Evolutionary conservation across 2,888 invertebrate species (phyloP).

Genomic region (Drosophila macrothrix): DNA sequence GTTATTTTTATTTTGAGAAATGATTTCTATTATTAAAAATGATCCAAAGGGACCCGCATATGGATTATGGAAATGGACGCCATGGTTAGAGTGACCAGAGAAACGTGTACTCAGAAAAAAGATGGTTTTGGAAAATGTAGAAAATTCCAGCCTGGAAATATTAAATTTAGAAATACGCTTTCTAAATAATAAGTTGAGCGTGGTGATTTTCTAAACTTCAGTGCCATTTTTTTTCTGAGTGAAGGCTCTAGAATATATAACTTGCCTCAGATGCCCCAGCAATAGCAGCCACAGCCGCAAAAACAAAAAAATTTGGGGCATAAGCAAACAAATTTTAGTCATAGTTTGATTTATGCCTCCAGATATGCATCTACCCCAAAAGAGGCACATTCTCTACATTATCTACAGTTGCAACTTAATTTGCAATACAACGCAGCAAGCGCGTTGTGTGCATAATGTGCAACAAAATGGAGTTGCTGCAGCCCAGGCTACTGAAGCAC

Average conservation of each 20-base stretch:
- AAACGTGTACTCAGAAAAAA: no score
- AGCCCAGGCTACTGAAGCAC: constrained; percentile 17
- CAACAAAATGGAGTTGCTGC: constrained; percentile 40
- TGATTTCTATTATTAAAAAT: background rate
- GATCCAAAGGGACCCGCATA: no score
- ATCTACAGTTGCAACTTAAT: constrained; percentile 47
- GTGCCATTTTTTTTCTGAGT: background rate
- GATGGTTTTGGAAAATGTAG: fast-evolving
- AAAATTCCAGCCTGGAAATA: background rate
- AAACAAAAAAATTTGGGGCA: constrained; percentile 2
- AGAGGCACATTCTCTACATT: background rate
- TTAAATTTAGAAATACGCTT: background rate
- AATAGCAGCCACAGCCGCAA: constrained; percentile 9
- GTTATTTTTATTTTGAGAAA: background rate
- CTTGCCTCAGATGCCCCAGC: constrained; percentile 1
- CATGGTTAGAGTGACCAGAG: no score
- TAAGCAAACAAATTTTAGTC: constrained; percentile 46
- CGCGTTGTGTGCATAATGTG: no score
- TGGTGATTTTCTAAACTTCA: background rate
- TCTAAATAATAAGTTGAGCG: background rate
- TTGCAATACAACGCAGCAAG: constrained; percentile 40
- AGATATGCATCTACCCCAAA: constrained; percentile 43
- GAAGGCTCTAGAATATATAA: background rate
- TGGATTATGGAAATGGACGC: no score
- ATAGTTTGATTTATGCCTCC: constrained; percentile 68